phyloP scores from a whole-genome alignment of 1,140 invertebrate species.

The Eupeodes corollae region DNA sequence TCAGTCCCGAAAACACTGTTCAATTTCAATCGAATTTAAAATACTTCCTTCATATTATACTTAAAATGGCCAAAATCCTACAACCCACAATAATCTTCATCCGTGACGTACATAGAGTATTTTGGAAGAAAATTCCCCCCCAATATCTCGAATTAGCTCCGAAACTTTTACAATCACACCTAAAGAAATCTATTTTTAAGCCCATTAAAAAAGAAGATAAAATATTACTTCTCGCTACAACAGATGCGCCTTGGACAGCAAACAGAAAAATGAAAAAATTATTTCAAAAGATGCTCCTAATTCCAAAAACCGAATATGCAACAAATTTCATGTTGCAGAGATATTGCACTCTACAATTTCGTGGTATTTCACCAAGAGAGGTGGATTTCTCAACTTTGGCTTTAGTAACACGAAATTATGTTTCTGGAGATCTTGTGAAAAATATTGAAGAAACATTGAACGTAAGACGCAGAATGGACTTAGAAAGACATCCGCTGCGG shows the following conservation, averaged over 20 bases:
- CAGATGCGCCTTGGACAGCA: conserved; percentile 46
- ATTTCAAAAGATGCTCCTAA: conserved; percentile 37
- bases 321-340: conserved; percentile 49
- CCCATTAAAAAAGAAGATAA: conserved; percentile 47
- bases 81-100: conserved; percentile 73
- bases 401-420: conserved; percentile 51
- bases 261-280: conserved; percentile 28
- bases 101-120: conserved; percentile 67
- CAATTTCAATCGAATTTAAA: conserved; percentile 58
- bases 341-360: conserved; percentile 42
- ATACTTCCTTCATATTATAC: conserved; percentile 32
- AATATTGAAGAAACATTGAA: conserved; percentile 34
- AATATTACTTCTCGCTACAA: conserved; percentile 51
- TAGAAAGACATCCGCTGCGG: conserved; percentile 13
- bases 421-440: conserved; percentile 45
- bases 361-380: conserved; percentile 40
- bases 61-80: conserved; percentile 46
- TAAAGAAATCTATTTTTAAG: conserved; percentile 51
- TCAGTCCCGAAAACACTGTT: conserved; percentile 62
- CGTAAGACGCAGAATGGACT: conserved; percentile 20
- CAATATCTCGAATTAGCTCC: conserved; percentile 27
- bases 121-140: conserved; percentile 57
- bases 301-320: conserved; percentile 54
- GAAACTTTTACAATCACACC: conserved; percentile 48
- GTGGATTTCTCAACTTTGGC: conserved; percentile 55